Evolutionary conservation across 2,888 invertebrate genomes (phyloP).

Genomic region (Alloscopus bannaensis): DNA sequence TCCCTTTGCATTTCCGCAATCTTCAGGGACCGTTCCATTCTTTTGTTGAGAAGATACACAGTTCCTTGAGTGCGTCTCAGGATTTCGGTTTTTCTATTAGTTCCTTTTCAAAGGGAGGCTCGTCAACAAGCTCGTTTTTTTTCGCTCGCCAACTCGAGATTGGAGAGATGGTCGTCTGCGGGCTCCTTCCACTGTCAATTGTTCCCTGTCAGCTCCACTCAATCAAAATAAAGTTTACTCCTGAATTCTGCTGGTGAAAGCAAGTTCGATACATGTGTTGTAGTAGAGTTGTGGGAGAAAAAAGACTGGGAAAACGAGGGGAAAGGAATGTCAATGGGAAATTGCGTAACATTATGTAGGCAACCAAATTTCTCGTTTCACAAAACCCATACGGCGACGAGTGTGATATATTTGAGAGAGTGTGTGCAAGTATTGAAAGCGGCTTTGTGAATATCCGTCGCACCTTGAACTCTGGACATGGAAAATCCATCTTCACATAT

Average conservation of each 20-base stretch:
- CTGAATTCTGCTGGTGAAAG: slow-evolving; percentile 59
- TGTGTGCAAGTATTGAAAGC: background rate
- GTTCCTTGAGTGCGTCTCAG: slow-evolving; percentile 6
- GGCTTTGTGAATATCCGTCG: slow-evolving; percentile 34
- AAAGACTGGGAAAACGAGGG: slow-evolving; percentile 7
- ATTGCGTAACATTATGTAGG: slow-evolving; percentile 53
- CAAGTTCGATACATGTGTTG: slow-evolving; percentile 50
- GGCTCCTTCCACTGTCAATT: slow-evolving; percentile 56
- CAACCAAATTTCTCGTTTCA: slow-evolving; percentile 40
- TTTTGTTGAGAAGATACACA: background rate
- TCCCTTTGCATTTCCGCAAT: slow-evolving; percentile 51
- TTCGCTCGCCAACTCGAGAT: slow-evolving; percentile 28
- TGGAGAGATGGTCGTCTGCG: slow-evolving; percentile 49
- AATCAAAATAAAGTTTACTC: slow-evolving; percentile 60
- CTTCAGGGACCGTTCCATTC: slow-evolving; percentile 55
- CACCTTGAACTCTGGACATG: slow-evolving; percentile 56
- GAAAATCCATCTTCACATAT: slow-evolving; percentile 52
- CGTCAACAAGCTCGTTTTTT: slow-evolving; percentile 43
- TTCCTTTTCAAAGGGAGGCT: slow-evolving; percentile 40
- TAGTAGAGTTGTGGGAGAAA: slow-evolving; percentile 9
- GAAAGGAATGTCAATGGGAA: slow-evolving; percentile 51
- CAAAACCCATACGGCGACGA: slow-evolving; percentile 5
- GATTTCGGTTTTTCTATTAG: slow-evolving; percentile 40
- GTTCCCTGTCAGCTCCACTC: slow-evolving; percentile 59
- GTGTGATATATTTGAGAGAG: slow-evolving; percentile 10